phyloP scores from a whole-genome alignment of 1,140 invertebrate genomes.

The Drosophila carrolli region DNA sequence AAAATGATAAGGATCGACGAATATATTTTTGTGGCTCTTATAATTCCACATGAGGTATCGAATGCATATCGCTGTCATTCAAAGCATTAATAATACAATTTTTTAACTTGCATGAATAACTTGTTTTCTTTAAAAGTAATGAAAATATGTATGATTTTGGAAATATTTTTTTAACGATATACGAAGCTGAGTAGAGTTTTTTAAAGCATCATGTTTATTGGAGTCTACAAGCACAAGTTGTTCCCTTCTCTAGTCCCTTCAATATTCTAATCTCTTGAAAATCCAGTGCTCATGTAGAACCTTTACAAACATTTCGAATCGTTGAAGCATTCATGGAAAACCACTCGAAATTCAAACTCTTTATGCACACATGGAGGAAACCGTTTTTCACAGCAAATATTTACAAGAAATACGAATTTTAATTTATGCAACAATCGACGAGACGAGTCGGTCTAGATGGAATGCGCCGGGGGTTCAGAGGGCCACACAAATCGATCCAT shows the following conservation, averaged over 20 bases:
- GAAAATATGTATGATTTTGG: no score
- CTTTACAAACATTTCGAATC: conserved; percentile 26
- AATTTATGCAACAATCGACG: conserved; percentile 70
- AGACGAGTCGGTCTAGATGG: conserved; percentile 37
- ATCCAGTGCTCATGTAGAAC: conserved; percentile 6
- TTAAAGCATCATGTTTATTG: no score
- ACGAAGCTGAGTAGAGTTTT: no score
- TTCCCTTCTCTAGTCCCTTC: not conserved
- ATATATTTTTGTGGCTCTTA: conserved; percentile 2
- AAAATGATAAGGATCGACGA: not conserved
- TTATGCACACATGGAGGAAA: conserved; percentile 34
- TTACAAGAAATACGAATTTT: conserved; percentile 62
- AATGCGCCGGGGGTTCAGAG: not conserved
- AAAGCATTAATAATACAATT: not conserved
- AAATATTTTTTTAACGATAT: no score
- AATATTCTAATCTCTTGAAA: conserved; percentile 10
- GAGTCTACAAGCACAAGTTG: no score
- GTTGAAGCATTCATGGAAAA: conserved; percentile 34
- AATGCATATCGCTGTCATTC: not conserved
- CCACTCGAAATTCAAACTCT: conserved; percentile 33
- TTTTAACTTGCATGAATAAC: not conserved
- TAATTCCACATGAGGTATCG: not conserved
- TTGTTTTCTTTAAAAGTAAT: not conserved
- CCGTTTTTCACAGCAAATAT: conserved; percentile 55
- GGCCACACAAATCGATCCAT: conserved; percentile 60